phyloP scores from a whole-genome alignment of 2,797 vertebrate species.

The Pelobates cultripes region DNA sequence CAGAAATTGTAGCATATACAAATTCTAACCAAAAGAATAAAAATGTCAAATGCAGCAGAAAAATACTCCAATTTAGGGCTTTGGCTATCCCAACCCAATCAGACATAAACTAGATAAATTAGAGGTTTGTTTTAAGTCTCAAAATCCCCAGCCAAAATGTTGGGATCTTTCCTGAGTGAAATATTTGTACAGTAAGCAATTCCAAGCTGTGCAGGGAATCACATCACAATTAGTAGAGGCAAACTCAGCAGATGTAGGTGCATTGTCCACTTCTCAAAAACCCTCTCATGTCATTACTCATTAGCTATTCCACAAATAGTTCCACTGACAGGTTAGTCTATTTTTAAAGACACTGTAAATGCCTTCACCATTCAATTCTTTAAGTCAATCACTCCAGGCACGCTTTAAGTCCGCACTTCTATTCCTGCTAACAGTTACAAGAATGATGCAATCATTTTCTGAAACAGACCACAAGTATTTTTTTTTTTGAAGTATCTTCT shows the following conservation, averaged over 20 bases:
- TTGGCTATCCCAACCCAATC: slow-evolving; percentile 63
- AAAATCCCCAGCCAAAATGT: slow-evolving; percentile 52
- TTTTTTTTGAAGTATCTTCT: no score
- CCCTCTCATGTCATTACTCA: slow-evolving; percentile 77
- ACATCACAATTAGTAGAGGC: slow-evolving; percentile 80
- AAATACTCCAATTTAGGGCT: neutral
- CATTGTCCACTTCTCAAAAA: slow-evolving; percentile 78
- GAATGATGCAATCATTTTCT: no score
- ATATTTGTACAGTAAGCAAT: slow-evolving; percentile 80
- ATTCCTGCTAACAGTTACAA: no score
- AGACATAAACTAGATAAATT: slow-evolving; percentile 74
- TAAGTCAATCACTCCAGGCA: no score
- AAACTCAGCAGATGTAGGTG: slow-evolving; percentile 78
- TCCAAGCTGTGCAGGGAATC: slow-evolving; percentile 63
- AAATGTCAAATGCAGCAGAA: no score
- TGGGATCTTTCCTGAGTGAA: slow-evolving; percentile 63
- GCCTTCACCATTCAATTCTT: no score
- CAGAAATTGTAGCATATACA: no score
- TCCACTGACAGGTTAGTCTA: neutral
- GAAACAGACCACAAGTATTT: no score
- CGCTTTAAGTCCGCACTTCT: no score
- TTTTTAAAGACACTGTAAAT: neutral
- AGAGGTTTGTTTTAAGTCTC: slow-evolving; percentile 48
- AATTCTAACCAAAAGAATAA: no score
- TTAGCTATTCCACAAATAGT: neutral